Evolutionary conservation across 2,113 vertebrate genomes (phyloP), one percentile per base, ranked within the genome.

Genomic region (Saguinus imperator): DNA sequence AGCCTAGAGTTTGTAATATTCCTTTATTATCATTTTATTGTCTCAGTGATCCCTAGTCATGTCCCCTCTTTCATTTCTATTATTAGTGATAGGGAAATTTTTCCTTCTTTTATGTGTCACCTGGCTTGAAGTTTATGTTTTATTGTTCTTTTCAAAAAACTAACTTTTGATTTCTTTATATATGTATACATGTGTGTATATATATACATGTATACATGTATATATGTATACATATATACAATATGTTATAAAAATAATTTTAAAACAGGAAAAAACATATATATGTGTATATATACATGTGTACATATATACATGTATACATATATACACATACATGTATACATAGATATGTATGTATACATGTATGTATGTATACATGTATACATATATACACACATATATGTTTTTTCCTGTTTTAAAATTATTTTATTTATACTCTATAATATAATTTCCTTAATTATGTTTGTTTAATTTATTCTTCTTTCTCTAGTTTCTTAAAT

Each of bases 391-490:
- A 48, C 14, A 16, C 14, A 52, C 3, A 52, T 6, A 17, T 5
- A 17, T 52, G 5, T 52, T 55, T 70, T 70, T 79, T 52, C 16
- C 12, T 70, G 12, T 25, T 83, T 89, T 66, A 64, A 87, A 80
- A 43, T 43, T 43, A 5, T 83, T 91, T 83, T 5, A 14, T 80
- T 12, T 91, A 14, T 43, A 23, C 6, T 88, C 8, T 55, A 83
- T 64, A 79, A 90, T 50, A 50, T 50, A 52, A 68, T 83, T 43
- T 61, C 29, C 37, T 68, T 57, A 1, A 76, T 70, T 95, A 92
- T 96, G 11, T 21, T 87, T 76, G n/a, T 64, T 96, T 94, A 14
- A 14, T 83, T 79, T 77, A 55, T 70, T 52, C 20, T 80, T 92
- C 10, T 43, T 93, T 84, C 57, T 58, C 3, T 57, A 58, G n/a